Conservation (phyloP, 1,140 invertebrate species). For the Apis dorsata region DNA sequence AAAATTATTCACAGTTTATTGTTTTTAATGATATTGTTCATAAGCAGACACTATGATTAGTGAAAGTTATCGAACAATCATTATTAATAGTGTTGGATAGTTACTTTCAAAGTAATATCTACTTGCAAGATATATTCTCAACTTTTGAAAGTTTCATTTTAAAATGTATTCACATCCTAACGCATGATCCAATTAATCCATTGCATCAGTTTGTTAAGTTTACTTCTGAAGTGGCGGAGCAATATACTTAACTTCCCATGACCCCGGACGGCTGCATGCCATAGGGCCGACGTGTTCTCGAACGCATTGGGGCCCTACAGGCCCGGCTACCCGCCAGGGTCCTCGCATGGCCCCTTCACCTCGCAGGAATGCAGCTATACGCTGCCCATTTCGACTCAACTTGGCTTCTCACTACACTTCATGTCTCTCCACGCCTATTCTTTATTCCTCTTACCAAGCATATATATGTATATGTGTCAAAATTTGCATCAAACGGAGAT, state of each 20-base stretch:
- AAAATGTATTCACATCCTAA: not conserved
- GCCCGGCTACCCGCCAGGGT: constrained; percentile 24
- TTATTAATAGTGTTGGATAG: too few species aligned
- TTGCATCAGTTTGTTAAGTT: constrained; percentile 52
- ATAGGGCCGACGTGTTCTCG: constrained; percentile 65
- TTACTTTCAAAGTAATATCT: too few species aligned
- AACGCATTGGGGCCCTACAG: constrained; percentile 56
- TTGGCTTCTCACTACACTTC: not conserved
- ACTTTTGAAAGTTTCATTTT: too few species aligned
- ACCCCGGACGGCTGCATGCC: constrained; percentile 61
- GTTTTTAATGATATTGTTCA: too few species aligned
- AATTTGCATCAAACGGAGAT: not conserved
- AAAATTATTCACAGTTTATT: too few species aligned
- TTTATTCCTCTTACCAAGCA: not conserved
- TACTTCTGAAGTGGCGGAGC: constrained; percentile 39
- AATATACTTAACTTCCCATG: constrained; percentile 66
- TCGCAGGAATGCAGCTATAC: constrained; percentile 65
- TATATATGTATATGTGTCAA: not conserved
- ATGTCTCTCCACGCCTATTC: not conserved
- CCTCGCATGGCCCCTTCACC: constrained; percentile 46
- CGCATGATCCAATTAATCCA: constrained; percentile 19
- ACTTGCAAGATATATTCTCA: too few species aligned
- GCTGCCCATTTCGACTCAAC: constrained; percentile 17
- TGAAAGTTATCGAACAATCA: too few species aligned
- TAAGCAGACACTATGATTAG: too few species aligned